Evolutionary conservation across 2,113 vertebrate genomes (phyloP), one percentile per base, ranked within the genome.

Genomic region (Hoplias malabaricus): DNA sequence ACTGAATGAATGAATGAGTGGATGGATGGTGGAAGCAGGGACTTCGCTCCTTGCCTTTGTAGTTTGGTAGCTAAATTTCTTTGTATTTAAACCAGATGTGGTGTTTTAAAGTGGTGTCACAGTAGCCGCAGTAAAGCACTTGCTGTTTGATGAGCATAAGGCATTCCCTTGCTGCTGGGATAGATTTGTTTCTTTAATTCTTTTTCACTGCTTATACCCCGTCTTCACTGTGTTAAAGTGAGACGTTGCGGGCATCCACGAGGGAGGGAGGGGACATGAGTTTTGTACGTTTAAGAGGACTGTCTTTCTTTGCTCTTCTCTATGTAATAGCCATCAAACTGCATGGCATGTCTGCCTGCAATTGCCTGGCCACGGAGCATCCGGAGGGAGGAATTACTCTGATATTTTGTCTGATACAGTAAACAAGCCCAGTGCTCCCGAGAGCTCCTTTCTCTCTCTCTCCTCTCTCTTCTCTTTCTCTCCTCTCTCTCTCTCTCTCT

Each of bases 361-460:
- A 14, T 67, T 36, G 27, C 46, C 23, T 36, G 53, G 53, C 50
- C 70, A 82, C 73, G 86, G 85, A 87, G 81, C 76, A 83, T 90
- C 89, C 88, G 84, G 72, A 7, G 87, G 89, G 89, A 87, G 78
- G 82, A 80, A 43, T 65, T 31, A 43, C 57, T 82, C 86, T 40
- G 87, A 89, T 88, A 87, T 65, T 42, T 54, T n/a, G 67, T 48
- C 65, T 46, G 75, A 69, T 77, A 59, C 63, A 57, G 63, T 57
- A 77, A 77, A 77, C 63, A 68, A n/a, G 43, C 42, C 12, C 53
- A 76, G 27, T 65, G 21, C 74, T 68, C 74, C 63, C 16, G 74
- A 76, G 63, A 65, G 27, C 19, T 3, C 11, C 31, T 4, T 34
- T 8, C 23, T 21, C 46, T 34, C 8, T 5, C 34, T 73, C 19